phyloP scores from a whole-genome alignment of 2,797 vertebrate genomes.

The Eurystomus glaucurus region DNA sequence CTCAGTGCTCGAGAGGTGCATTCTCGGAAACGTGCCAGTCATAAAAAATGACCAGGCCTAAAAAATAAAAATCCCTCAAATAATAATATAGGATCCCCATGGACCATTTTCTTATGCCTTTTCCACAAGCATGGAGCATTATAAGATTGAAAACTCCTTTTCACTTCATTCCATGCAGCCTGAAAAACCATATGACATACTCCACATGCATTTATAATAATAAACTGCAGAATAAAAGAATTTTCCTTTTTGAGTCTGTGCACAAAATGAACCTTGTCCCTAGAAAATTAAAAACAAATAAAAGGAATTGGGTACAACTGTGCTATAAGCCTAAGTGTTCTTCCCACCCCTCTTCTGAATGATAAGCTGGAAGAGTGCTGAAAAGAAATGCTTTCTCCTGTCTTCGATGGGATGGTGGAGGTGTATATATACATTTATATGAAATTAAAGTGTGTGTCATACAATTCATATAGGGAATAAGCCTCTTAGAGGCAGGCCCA shows the following conservation, averaged over 20 bases:
- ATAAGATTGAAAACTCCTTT: conserved; percentile 67
- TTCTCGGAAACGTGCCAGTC: conserved; percentile 43
- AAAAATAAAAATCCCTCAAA: conserved; percentile 70
- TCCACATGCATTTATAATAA: conserved; percentile 30
- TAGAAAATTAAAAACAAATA: conserved; percentile 51
- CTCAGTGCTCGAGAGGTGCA: conserved; percentile 5
- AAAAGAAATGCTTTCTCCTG: background rate
- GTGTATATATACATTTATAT: background rate
- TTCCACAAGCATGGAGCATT: conserved; percentile 54
- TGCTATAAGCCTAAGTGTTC: background rate
- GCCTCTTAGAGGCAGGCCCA: background rate
- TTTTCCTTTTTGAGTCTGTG: conserved; percentile 38
- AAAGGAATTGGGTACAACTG: background rate
- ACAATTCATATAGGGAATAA: background rate
- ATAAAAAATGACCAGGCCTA: conserved; percentile 67
- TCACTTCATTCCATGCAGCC: conserved; percentile 52
- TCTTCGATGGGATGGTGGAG: background rate
- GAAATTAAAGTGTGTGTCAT: background rate
- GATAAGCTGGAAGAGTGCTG: background rate
- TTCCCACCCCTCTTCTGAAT: background rate
- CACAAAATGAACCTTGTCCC: conserved; percentile 29
- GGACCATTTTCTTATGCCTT: conserved; percentile 67
- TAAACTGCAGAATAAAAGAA: conserved; percentile 8
- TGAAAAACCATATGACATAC: conserved; percentile 41
- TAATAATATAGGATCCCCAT: conserved; percentile 64